Conservation (phyloP, 1,140 invertebrate species). For the Hycleus cichorii region DNA sequence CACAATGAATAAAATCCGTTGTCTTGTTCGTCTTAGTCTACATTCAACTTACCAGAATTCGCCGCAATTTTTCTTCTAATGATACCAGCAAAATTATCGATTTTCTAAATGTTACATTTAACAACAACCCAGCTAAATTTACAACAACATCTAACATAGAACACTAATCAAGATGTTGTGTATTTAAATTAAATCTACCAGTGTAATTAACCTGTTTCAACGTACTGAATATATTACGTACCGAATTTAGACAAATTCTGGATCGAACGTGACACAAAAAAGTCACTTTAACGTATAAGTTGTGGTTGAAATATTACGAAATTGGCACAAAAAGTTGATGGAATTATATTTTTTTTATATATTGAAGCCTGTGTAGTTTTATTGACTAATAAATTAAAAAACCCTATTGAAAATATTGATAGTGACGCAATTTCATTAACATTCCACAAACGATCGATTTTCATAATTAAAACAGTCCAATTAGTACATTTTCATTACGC, state of each 20-base stretch:
- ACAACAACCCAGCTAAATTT: not conserved
- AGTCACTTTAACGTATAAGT: no score
- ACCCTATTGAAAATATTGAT: no score
- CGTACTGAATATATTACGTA: conserved; percentile 5
- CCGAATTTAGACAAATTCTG: not conserved
- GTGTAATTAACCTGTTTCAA: conserved; percentile 20
- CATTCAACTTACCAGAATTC: not conserved
- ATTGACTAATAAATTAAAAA: no score
- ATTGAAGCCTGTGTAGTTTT: no score
- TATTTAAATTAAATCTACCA: conserved; percentile 22
- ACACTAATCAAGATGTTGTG: conserved; percentile 14
- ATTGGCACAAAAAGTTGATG: no score
- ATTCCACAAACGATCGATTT: no score
- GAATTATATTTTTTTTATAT: no score
- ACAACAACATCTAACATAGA: not conserved
- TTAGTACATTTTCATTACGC: no score
- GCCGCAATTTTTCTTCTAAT: not conserved
- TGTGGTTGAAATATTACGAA: no score
- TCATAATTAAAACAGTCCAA: no score
- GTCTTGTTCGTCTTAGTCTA: not conserved
- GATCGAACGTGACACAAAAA: no score
- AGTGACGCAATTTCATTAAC: no score
- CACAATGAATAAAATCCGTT: not conserved
- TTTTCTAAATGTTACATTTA: not conserved
- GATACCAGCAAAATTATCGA: not conserved